Conservation (phyloP, 2,888 invertebrate genomes). For the Drosophila emarginata region DNA sequence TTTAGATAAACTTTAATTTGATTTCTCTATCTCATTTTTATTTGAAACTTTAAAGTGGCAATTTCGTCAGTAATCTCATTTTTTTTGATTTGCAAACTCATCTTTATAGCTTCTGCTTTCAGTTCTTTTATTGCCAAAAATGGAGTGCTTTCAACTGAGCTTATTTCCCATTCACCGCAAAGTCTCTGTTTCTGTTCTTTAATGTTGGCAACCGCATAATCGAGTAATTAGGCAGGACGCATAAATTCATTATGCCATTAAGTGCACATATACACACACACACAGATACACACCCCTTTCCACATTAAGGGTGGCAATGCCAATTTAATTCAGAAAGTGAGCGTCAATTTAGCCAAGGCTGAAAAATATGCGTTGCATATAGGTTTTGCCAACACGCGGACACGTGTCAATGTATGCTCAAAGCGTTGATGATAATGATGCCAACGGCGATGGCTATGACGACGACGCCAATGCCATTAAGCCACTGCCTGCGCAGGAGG, state of each 20-base stretch:
- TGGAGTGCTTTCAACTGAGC: background rate
- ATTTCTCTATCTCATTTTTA: too few relatives aligned
- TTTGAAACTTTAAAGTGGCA: too few relatives aligned
- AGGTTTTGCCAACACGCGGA: slow-evolving; percentile 19
- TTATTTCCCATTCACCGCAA: background rate
- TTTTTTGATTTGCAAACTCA: too few relatives aligned
- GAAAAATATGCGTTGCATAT: slow-evolving; percentile 36
- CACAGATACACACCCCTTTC: background rate
- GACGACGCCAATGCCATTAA: slow-evolving; percentile 47
- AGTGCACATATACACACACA: slow-evolving; percentile 27
- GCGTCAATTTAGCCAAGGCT: slow-evolving; percentile 19
- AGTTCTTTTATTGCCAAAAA: too few relatives aligned
- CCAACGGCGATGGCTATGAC: background rate
- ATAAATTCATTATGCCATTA: slow-evolving; percentile 47
- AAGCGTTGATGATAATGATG: slow-evolving; percentile 6
- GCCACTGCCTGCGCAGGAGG: slow-evolving; percentile 29
- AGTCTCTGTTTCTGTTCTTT: background rate
- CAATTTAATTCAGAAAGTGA: slow-evolving; percentile 4
- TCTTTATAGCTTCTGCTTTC: too few relatives aligned
- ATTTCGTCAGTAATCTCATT: too few relatives aligned
- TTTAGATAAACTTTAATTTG: too few relatives aligned
- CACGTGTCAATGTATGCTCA: slow-evolving; percentile 32
- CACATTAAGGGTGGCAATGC: background rate
- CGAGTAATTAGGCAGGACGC: slow-evolving; percentile 38
- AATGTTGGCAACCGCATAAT: slow-evolving; percentile 3